Conservation (phyloP, 2,888 invertebrate species). For the Rhyacophila evoluta region DNA sequence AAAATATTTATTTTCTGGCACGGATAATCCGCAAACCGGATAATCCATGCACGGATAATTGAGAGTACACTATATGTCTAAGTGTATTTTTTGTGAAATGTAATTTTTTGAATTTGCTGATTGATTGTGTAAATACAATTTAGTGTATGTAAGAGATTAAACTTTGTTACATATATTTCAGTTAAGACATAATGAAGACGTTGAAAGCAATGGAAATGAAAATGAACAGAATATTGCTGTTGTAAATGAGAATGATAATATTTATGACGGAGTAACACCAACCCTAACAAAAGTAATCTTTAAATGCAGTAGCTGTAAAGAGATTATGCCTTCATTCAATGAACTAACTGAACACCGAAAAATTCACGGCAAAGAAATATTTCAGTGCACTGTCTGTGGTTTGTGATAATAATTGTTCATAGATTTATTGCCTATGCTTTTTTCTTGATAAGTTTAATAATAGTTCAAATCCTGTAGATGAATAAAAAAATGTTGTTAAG, state of each 20-base stretch:
- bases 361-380: not conserved
- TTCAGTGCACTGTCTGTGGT: conserved; percentile 42
- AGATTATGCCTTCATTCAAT: not conserved
- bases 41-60: no score
- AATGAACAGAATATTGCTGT: not conserved
- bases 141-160: not conserved
- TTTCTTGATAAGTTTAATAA: no score
- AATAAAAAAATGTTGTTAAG: not conserved
- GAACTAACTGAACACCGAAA: not conserved
- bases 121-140: not conserved
- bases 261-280: not conserved
- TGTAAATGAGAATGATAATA: not conserved
- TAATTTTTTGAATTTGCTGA: not conserved
- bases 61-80: no score
- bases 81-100: no score
- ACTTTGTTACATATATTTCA: not conserved
- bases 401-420: conserved; percentile 5
- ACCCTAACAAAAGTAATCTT: not conserved
- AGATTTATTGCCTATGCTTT: no score
- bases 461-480: no score
- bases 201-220: not conserved
- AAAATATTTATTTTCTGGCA: no score
- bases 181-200: not conserved
- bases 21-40: no score
- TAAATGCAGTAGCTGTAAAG: not conserved